Evolutionary conservation across 2,113 vertebrate genomes (phyloP), one percentile per base, ranked within the genome.

Genomic region (Vimba vimba): DNA sequence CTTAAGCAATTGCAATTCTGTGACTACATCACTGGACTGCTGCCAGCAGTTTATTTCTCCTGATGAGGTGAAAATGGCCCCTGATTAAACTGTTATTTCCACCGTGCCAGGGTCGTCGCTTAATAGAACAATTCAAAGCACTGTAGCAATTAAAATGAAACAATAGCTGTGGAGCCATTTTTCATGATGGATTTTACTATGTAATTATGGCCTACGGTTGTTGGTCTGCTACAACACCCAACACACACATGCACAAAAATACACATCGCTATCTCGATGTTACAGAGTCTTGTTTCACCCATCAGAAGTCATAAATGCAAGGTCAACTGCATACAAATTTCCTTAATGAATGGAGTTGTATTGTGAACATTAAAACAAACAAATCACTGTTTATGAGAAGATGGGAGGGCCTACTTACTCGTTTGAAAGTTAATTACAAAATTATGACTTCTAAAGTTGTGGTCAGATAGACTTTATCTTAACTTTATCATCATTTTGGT

Each of bases 141-240:
- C 71, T 85, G 83, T 89, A 87, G 85, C 84, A 89, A 86, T 89
- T 86, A 89, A 85, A 86, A 83, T 33, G 27, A 87, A 84, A 86
- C 86, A 86, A 89, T 79, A 81, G 78, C 77, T 45, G 36, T 36
- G 52, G 30, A 78, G 69, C 50, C 62, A 64, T 86, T 84, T 59
- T 36, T 81, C 81, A 52, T 64, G 85, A 85, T 43, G 79, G 64
- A 81, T 88, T 89, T 71, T 64, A n/a, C 84, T 62, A 69, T 23
- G 47, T 57, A 87, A 83, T 83, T 82, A 75, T 73, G 23, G 50
- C 83, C 69, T 68, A 36, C 4, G 30, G 62, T n/a, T 64, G 47
- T 73, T 86, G 60, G 66, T 62, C 10, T 45, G 78, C 2, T 25
- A 69, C 47, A 57, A 80, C 47, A 76, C 25, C 0, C 55, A 30